Percentiles rank a stretch among this genome's conserved stretches.
phyloP scores from a whole-genome alignment of 30 jellyfish, hydroid and myxozoan species.

The Cassiopea andromeda region DNA sequence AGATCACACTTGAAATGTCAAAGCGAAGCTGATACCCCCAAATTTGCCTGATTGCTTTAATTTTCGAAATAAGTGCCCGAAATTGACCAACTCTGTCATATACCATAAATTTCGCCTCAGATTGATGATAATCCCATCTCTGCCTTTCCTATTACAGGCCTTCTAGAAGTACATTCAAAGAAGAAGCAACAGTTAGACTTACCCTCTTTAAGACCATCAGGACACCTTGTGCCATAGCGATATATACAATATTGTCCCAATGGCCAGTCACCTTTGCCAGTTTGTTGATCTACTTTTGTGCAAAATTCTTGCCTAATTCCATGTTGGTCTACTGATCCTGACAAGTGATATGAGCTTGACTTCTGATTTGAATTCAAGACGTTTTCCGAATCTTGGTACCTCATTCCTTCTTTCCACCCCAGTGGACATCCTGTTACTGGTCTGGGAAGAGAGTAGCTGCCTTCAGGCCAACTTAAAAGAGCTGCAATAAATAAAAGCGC shows the following conservation, averaged over 20 bases:
- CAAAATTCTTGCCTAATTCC: constrained; percentile 97
- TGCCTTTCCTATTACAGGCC: no score
- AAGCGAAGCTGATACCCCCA: no score
- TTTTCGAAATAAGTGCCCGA: no score
- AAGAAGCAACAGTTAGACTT: background rate
- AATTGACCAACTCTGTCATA: no score
- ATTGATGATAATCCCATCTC: no score
- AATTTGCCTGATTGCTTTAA: no score
- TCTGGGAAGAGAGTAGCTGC: constrained; percentile 91
- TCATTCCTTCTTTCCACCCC: constrained; percentile 89
- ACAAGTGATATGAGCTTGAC: constrained; percentile 78
- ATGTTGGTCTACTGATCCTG: constrained; percentile 83
- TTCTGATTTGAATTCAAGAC: constrained; percentile 66
- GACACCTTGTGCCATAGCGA: constrained; percentile 83
- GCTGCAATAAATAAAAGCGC: constrained; percentile 10
- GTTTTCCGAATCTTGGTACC: constrained; percentile 95
- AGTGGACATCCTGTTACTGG: constrained; percentile 95
- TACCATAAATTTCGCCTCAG: no score
- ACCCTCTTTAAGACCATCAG: constrained; percentile 88
- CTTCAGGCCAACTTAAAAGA: constrained; percentile 88
- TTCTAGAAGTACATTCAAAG: no score
- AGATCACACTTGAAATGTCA: no score
- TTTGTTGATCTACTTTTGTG: constrained; percentile 63
- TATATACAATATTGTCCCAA: constrained; percentile 92
- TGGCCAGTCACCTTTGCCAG: constrained; percentile 84